phyloP scores from a whole-genome alignment of 2,888 invertebrate genomes.

The Drosophila monieri region DNA sequence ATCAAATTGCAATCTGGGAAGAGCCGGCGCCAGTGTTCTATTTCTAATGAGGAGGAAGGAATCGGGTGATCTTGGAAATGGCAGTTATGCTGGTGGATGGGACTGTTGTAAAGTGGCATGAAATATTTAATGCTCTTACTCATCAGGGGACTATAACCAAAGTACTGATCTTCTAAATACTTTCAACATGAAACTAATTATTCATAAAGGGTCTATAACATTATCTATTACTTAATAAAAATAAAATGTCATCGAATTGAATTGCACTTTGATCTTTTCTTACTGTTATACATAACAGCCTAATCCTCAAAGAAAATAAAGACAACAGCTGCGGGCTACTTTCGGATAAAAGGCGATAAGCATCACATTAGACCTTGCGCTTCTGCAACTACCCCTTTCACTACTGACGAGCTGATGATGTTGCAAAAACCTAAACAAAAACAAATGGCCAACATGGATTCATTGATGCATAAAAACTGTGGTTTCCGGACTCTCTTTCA shows the following conservation, averaged over 20 bases:
- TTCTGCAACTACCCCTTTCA: neutral
- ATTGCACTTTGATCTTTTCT: constrained; percentile 3
- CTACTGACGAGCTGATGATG: neutral
- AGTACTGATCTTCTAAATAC: neutral
- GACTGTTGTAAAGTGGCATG: neutral
- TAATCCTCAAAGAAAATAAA: neutral
- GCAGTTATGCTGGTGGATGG: neutral
- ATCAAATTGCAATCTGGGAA: constrained; percentile 36
- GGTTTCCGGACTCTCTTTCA: neutral
- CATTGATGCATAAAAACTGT: neutral
- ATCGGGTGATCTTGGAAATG: constrained; percentile 21
- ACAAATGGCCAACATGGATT: neutral
- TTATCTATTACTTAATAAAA: no score
- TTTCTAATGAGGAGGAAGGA: constrained; percentile 28
- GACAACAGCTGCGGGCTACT: constrained; percentile 14
- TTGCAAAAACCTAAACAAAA: constrained; percentile 1
- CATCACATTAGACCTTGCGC: neutral
- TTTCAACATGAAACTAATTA: no score
- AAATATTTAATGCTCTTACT: no score
- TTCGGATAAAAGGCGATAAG: constrained; percentile 14
- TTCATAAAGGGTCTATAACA: no score
- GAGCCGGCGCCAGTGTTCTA: neutral
- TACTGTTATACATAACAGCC: neutral
- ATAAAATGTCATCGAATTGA: neutral
- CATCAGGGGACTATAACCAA: neutral